Percentiles rank a stretch among this genome's conserved stretches.
Evolutionary conservation across 2,113 vertebrate species (phyloP).

Genomic region (Mionectes macconnelli): DNA sequence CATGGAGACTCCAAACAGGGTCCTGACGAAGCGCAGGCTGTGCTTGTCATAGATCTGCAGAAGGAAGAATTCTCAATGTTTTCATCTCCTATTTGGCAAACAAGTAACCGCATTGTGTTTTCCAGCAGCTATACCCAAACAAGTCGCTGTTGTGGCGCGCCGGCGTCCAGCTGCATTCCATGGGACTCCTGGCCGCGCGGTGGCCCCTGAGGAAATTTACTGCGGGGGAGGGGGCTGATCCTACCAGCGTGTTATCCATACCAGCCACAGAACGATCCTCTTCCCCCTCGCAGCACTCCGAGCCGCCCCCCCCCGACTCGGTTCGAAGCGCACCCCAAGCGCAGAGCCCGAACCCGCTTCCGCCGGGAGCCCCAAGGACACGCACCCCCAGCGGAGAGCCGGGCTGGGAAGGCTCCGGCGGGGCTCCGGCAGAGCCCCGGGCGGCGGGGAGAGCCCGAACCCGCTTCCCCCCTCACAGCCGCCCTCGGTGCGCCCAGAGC

Average conservation of each 20-base stretch:
- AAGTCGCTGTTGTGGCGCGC: neutral
- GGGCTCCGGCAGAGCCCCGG: neutral
- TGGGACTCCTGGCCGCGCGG: neutral
- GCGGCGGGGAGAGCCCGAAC: neutral
- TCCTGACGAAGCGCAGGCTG: neutral
- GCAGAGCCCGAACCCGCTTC: neutral
- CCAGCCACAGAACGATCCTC: neutral
- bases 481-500: too few relatives aligned
- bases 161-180: neutral
- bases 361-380: neutral
- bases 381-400: neutral
- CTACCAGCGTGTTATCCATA: neutral
- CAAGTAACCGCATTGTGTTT: neutral
- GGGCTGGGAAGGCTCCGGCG: too few relatives aligned
- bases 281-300: too few relatives aligned
- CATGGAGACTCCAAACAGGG: neutral
- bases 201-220: neutral
- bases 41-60: slow-evolving; percentile 13
- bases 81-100: neutral
- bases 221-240: fast-evolving
- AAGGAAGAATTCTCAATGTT: neutral
- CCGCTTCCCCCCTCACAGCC: too few relatives aligned
- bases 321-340: neutral
- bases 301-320: neutral
- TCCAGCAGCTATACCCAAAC: neutral